Base-by-base conservation (phyloP, 1,140 invertebrate genomes). In the Cotesia vestalis region DNA sequence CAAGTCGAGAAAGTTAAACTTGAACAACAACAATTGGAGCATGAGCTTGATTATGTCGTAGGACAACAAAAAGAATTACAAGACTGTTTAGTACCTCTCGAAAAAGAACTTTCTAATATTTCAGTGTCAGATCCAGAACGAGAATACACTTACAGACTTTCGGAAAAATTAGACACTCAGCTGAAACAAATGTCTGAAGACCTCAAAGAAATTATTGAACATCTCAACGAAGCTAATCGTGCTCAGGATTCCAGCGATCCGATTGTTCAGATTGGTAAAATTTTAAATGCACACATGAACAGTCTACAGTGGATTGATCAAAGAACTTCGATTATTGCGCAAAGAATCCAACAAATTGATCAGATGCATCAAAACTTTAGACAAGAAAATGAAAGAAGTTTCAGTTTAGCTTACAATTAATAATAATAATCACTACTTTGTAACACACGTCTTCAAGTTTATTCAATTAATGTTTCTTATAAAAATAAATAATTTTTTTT, bases 271-370 rank as follows among this genome's bases (percentile, higher is more conserved):
- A 95, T 98, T 75, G 92, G 95, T 2, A 94, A 94, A 77, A 97
- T 98, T 76, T 87, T 99, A 0, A 98, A 98, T 85, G 95, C 96
- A 0, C 97, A 99, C 79, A 98, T 98, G 93, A 96, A 96, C 73
- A 96, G 95, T 0, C 88, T 99, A 76, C 95, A 98, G 77, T 98
- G 95, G 95, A 91, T 98, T 38, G 94, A 96, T 82, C 89, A 92
- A 70, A 92, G 91, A 57, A 92, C 92, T 3, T 88, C 90, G 0
- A 86, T 92, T 68, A 90, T 97, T 20, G 92, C 91, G 60, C 90
- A 91, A 17, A 92, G 93, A 80, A 89, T 96, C 52, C 95, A 97
- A 77, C 93, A 95, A 62, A 91, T 97, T 20, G 90, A 92, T 55
- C 93, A 94, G 77, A 91, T 94, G 78, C 93, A 95, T 82, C 94